Percentiles rank a stretch among this genome's conserved stretches.
phyloP scores from a whole-genome alignment of 2,797 vertebrate genomes.

The Capromys pilorides region DNA sequence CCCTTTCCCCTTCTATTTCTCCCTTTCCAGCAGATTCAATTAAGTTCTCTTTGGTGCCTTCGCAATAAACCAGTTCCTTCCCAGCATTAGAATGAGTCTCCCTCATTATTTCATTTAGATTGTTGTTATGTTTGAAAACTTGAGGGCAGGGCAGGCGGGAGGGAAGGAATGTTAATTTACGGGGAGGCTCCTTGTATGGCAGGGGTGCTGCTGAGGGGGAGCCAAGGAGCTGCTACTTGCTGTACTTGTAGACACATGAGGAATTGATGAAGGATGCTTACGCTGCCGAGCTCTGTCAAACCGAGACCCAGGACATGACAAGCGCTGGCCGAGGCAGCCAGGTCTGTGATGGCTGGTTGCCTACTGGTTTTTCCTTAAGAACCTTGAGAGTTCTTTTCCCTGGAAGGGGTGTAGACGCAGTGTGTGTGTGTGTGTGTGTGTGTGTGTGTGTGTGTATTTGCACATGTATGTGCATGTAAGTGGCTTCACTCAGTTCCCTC shows the following conservation, averaged over 20 bases:
- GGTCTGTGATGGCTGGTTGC: background rate
- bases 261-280: constrained; percentile 73
- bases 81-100: constrained; percentile 85
- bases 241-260: constrained; percentile 66
- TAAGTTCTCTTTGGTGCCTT: constrained; percentile 87
- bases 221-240: constrained; percentile 56
- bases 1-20: constrained; percentile 32
- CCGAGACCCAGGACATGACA: background rate
- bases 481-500: background rate
- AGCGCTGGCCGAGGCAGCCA: background rate
- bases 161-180: constrained; percentile 68
- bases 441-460: background rate
- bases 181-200: constrained; percentile 47
- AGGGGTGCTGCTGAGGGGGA: constrained; percentile 30
- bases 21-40: constrained; percentile 83
- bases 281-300: background rate
- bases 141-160: constrained; percentile 67
- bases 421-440: background rate
- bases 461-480: background rate
- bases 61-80: constrained; percentile 86
- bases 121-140: constrained; percentile 76
- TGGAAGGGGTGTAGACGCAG: background rate
- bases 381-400: background rate
- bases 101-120: constrained; percentile 85
- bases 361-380: background rate